Conservation (phyloP, 2,888 invertebrate species). For the Onchidella celtica region DNA sequence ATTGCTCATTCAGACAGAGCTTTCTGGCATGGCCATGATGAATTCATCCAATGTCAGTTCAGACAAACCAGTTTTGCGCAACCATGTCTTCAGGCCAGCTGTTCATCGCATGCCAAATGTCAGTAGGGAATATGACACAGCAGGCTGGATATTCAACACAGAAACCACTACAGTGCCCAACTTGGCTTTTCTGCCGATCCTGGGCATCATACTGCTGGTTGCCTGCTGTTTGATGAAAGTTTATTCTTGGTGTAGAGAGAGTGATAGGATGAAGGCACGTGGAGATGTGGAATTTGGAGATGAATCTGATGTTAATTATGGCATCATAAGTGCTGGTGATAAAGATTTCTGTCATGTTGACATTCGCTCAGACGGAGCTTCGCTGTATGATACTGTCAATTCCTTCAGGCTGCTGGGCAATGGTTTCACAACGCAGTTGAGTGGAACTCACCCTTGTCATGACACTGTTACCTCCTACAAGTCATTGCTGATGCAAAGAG, state of each 20-base stretch:
- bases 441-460: constrained; percentile 34
- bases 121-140: constrained; percentile 18
- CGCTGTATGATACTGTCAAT: constrained; percentile 54
- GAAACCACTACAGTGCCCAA: constrained; percentile 30
- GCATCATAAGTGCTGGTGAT: constrained; percentile 49
- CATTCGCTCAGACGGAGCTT: constrained; percentile 51
- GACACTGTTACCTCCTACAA: constrained; percentile 50
- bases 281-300: constrained; percentile 52
- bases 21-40: too few species aligned
- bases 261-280: constrained; percentile 36
- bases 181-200: constrained; percentile 51
- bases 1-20: neutral
- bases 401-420: constrained; percentile 50
- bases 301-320: constrained; percentile 48
- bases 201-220: constrained; percentile 51
- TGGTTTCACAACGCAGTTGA: constrained; percentile 3
- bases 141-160: constrained; percentile 32
- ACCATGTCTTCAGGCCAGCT: neutral
- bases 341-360: constrained; percentile 52
- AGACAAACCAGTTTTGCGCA: neutral
- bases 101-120: neutral
- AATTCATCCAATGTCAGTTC: too few species aligned
- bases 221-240: constrained; percentile 44
- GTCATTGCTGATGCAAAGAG: constrained; percentile 46
- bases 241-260: constrained; percentile 51